Evolutionary conservation across 2,797 vertebrate genomes (phyloP).

Genomic region (Phaenicophaeus curvirostris): DNA sequence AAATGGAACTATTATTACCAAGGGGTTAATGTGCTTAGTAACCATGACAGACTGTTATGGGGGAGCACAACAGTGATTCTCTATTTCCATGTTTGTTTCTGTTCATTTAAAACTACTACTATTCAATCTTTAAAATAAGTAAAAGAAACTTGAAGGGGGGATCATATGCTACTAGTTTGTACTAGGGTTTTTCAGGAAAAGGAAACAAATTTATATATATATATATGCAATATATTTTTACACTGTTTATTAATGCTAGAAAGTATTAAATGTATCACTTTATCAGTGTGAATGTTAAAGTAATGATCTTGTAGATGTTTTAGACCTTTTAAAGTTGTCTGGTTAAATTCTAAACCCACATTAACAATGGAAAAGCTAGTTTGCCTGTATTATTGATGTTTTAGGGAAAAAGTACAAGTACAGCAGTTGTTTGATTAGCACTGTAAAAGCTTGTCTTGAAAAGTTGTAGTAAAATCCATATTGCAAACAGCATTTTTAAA

Average conservation of each 20-base stretch:
- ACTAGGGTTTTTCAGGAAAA: conserved; percentile 77
- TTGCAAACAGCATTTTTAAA: conserved; percentile 45
- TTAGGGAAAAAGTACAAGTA: conserved; percentile 11
- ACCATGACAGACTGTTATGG: background rate
- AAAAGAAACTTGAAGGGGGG: conserved; percentile 77
- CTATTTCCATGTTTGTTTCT: conserved; percentile 48
- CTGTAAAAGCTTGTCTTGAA: conserved; percentile 58
- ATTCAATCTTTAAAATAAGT: conserved; percentile 69
- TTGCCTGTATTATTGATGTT: conserved; percentile 38
- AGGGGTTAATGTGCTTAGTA: background rate
- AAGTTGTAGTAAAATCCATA: conserved; percentile 45
- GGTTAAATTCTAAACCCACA: conserved; percentile 49
- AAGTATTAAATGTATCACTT: conserved; percentile 69
- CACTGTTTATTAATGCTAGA: conserved; percentile 75
- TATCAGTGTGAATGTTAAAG: conserved; percentile 65
- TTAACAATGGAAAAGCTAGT: conserved; percentile 39
- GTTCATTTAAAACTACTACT: conserved; percentile 70
- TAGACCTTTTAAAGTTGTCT: conserved; percentile 51
- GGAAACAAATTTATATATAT: conserved; percentile 71
- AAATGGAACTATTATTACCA: background rate
- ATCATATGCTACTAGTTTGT: conserved; percentile 74
- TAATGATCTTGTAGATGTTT: conserved; percentile 42
- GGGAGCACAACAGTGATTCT: conserved; percentile 25
- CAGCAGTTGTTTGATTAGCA: conserved; percentile 51
- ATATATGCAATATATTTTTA: conserved; percentile 79